Conservation (phyloP, 2,797 vertebrate genomes). For the Pagetopsis macropterus region DNA sequence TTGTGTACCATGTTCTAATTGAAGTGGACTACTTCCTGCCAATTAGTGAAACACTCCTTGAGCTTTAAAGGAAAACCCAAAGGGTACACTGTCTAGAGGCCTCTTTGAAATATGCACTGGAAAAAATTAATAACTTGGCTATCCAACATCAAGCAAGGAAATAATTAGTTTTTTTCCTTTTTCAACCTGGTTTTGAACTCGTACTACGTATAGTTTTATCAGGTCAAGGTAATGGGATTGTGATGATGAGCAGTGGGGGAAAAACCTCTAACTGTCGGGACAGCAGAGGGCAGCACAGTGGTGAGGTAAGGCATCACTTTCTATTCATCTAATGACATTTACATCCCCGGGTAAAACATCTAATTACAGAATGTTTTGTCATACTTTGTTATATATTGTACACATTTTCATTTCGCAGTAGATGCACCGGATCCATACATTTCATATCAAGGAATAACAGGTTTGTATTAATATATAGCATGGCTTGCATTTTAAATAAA, state of each 20-base stretch:
- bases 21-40: slow-evolving; percentile 79
- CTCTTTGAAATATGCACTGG: slow-evolving; percentile 81
- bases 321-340: neutral
- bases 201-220: slow-evolving; percentile 60
- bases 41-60: slow-evolving; percentile 82
- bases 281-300: slow-evolving; percentile 69
- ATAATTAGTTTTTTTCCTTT: slow-evolving; percentile 73
- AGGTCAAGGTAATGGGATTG: slow-evolving; percentile 76
- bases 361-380: neutral
- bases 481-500: neutral
- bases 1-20: slow-evolving; percentile 75
- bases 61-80: slow-evolving; percentile 82
- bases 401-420: neutral
- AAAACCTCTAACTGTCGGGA: slow-evolving; percentile 5
- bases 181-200: slow-evolving; percentile 77
- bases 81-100: slow-evolving; percentile 77
- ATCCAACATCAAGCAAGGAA: slow-evolving; percentile 79
- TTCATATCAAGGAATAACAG: neutral
- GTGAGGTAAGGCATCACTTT: neutral
- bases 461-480: neutral
- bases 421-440: neutral
- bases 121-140: slow-evolving; percentile 75
- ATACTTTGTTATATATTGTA: neutral
- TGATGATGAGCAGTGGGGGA: slow-evolving; percentile 11
- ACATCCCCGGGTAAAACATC: neutral